Evolutionary conservation across 2,797 vertebrate genomes (phyloP).

Genomic region (Scyliorhinus canicula): DNA sequence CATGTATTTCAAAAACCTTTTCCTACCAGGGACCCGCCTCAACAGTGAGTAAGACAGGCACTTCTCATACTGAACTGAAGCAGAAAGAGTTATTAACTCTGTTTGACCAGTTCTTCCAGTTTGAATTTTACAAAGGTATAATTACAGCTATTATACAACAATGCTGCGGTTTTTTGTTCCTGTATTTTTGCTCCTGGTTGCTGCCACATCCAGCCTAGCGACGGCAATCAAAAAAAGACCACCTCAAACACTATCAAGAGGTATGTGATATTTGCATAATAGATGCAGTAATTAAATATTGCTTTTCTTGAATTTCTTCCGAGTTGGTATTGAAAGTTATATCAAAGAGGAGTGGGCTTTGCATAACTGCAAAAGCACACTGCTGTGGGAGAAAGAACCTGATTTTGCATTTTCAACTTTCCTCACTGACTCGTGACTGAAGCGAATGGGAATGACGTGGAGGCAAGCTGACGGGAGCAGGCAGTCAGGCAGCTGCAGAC

Average conservation of each 20-base stretch:
- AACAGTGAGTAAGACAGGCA: background rate
- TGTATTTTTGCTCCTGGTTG: slow-evolving; percentile 50
- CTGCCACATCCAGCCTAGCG: slow-evolving; percentile 54
- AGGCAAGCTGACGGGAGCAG: too few relatives aligned
- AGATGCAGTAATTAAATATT: background rate
- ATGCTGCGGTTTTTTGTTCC: slow-evolving; percentile 48
- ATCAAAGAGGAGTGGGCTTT: background rate
- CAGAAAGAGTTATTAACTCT: background rate
- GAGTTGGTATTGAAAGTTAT: background rate
- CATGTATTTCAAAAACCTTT: background rate
- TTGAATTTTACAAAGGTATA: background rate
- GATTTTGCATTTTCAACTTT: background rate
- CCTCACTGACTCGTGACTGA: background rate
- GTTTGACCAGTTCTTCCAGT: background rate
- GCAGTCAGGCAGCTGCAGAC: background rate
- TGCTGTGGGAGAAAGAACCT: background rate
- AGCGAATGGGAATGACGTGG: background rate
- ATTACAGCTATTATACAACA: slow-evolving; percentile 8
- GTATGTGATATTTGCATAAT: slow-evolving; percentile 44
- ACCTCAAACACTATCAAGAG: slow-evolving; percentile 62
- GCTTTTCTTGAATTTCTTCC: background rate
- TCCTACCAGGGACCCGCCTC: background rate
- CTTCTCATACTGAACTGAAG: background rate
- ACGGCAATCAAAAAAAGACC: slow-evolving; percentile 54
- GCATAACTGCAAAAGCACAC: background rate